A percentile compares a stretch with the other conserved stretches of the same genome.
phyloP scores from a whole-genome alignment of 2,888 invertebrate genomes.

The Agapostemon virescens region DNA sequence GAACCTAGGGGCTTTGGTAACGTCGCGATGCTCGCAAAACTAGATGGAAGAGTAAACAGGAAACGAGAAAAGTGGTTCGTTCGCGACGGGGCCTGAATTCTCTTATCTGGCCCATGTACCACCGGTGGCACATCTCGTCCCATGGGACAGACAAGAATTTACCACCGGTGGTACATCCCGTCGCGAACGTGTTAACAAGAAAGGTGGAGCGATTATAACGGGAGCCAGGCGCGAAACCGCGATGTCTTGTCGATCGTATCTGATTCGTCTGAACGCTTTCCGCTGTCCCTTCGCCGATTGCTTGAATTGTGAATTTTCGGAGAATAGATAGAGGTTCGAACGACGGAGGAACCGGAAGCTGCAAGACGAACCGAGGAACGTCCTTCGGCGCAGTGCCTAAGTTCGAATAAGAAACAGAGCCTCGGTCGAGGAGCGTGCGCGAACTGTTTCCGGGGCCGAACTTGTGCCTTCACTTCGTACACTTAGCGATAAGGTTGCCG shows the following conservation, averaged over 20 bases:
- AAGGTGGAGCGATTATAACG: too few species aligned
- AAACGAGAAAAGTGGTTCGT: too few species aligned
- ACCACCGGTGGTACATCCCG: too few species aligned
- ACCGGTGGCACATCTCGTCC: too few species aligned
- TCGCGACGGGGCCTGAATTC: too few species aligned
- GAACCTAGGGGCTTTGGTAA: too few species aligned
- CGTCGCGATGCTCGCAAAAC: too few species aligned
- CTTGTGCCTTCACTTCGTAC: slow-evolving; percentile 54
- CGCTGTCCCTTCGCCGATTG: background rate
- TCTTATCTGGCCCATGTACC: too few species aligned
- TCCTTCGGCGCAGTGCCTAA: background rate
- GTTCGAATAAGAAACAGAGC: background rate
- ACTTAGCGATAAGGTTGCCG: slow-evolving; percentile 53
- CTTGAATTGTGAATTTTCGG: background rate
- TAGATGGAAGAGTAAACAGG: too few species aligned
- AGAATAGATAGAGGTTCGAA: background rate
- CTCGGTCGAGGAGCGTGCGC: background rate
- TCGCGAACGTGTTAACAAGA: too few species aligned
- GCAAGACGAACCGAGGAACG: background rate
- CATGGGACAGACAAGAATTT: too few species aligned
- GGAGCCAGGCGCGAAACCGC: background rate
- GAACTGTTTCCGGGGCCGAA: slow-evolving; percentile 29
- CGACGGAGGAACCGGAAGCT: background rate
- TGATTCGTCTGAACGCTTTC: background rate
- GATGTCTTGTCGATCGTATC: background rate